These are phyloP conservation scores for Stenichneumon culpator DNA, from an alignment of 2,888 invertebrate species.

Conservation along the genomic window DNA sequence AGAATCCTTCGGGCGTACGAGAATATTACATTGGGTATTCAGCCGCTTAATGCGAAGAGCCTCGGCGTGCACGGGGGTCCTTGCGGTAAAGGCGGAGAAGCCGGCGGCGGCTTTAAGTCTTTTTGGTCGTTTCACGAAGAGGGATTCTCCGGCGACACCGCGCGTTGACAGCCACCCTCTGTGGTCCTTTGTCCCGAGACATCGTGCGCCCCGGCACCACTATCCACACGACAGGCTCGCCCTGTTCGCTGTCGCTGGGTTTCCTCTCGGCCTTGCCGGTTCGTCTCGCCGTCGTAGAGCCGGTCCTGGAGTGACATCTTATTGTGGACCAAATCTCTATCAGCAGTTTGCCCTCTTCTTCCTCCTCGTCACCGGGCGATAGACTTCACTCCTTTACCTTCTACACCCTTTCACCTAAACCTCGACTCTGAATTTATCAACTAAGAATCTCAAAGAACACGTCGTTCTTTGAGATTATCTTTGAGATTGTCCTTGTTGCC, in stretches of 20 bases:
- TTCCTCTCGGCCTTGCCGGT: conserved; percentile 35
- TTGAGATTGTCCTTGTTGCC: not conserved
- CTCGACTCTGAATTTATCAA: not conserved
- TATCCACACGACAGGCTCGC: conserved; percentile 34
- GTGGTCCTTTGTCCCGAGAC: conserved; percentile 54
- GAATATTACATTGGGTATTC: conserved; percentile 71
- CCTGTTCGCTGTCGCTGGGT: conserved; percentile 31
- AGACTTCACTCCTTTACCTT: not conserved
- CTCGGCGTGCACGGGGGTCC: conserved; percentile 25
- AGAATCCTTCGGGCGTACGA: conserved; percentile 54
- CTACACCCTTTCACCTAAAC: not conserved
- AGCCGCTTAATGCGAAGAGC: conserved; percentile 65
- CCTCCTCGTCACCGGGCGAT: not conserved
- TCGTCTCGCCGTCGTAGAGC: conserved; percentile 16
- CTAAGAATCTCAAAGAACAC: not conserved
- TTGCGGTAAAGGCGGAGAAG: conserved; percentile 10
- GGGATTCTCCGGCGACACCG: conserved; percentile 44
- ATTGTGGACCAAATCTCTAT: conserved; percentile 50
- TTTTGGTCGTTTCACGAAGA: conserved; percentile 32
- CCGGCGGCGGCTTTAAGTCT: conserved; percentile 27
- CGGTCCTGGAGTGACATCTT: conserved; percentile 39
- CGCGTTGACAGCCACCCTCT: conserved; percentile 54
- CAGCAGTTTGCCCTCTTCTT: conserved; percentile 28
- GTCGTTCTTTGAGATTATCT: too few relatives aligned
- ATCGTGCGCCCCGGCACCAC: conserved; percentile 25